A percentile compares a stretch with the other conserved stretches of the same genome.
Conservation (phyloP, 2,113 vertebrate species). For the Pongo pygmaeus region DNA sequence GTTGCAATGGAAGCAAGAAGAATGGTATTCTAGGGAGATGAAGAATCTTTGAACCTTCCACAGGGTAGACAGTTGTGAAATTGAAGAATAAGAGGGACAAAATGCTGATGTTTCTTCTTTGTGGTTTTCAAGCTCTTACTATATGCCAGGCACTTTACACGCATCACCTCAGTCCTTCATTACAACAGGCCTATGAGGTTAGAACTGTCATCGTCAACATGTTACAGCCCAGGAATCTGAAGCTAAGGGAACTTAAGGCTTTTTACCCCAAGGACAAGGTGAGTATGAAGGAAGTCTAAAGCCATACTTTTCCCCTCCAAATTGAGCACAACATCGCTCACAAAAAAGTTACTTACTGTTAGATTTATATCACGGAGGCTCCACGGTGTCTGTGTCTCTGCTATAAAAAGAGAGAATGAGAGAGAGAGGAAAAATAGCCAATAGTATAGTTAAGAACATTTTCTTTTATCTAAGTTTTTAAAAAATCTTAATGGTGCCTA, state of each 20-base stretch:
- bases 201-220: background rate
- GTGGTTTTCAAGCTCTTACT: background rate
- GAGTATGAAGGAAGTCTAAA: background rate
- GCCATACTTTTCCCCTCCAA: background rate
- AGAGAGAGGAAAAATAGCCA: background rate
- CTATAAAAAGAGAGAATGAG: background rate
- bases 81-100: background rate
- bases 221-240: background rate
- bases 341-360: conserved; percentile 55
- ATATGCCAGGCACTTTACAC: too few species aligned
- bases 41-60: background rate
- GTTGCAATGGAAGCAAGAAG: background rate
- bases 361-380: background rate
- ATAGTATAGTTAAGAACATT: background rate
- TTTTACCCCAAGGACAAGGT: background rate
- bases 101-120: background rate
- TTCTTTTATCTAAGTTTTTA: background rate
- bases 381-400: conserved; percentile 49
- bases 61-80: background rate
- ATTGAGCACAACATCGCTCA: background rate
- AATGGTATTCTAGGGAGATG: background rate
- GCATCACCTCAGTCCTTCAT: background rate
- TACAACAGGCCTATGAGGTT: background rate
- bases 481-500: background rate
- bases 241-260: background rate